phyloP scores from a whole-genome alignment of 2,113 vertebrate species.

The Micromys minutus region DNA sequence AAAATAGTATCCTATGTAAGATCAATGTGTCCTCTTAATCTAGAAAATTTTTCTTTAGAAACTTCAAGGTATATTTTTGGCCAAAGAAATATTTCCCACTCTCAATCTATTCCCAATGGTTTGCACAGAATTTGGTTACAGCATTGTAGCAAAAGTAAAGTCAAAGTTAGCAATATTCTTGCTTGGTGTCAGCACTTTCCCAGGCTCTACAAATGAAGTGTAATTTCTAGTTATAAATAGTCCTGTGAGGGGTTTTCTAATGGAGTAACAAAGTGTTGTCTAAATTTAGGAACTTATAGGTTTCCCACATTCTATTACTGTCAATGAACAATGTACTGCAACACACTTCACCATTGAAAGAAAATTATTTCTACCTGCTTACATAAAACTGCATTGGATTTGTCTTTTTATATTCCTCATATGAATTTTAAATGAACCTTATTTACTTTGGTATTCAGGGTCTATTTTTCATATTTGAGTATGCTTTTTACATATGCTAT shows the following conservation, averaged over 20 bases:
- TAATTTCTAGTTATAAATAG: too few relatives aligned
- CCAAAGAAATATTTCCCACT: too few relatives aligned
- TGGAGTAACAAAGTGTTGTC: too few relatives aligned
- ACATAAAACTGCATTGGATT: neutral
- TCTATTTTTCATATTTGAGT: neutral
- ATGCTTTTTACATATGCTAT: neutral
- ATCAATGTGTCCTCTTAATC: neutral
- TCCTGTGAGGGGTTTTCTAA: neutral
- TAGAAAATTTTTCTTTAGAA: too few relatives aligned
- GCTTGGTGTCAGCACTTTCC: too few relatives aligned
- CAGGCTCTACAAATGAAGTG: neutral
- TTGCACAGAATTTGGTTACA: neutral
- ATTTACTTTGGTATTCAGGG: neutral
- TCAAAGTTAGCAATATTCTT: too few relatives aligned
- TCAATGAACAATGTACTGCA: fast-evolving
- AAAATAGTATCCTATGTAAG: neutral
- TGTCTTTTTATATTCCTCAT: neutral
- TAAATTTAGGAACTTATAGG: too few relatives aligned
- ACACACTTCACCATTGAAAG: fast-evolving
- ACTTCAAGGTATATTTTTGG: neutral
- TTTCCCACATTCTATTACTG: neutral
- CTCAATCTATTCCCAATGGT: neutral
- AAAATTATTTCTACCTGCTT: neutral
- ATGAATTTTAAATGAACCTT: neutral
- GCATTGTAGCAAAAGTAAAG: neutral